Base-by-base conservation (phyloP, 1,140 invertebrate genomes). In the Zaprionus tsacasi region DNA sequence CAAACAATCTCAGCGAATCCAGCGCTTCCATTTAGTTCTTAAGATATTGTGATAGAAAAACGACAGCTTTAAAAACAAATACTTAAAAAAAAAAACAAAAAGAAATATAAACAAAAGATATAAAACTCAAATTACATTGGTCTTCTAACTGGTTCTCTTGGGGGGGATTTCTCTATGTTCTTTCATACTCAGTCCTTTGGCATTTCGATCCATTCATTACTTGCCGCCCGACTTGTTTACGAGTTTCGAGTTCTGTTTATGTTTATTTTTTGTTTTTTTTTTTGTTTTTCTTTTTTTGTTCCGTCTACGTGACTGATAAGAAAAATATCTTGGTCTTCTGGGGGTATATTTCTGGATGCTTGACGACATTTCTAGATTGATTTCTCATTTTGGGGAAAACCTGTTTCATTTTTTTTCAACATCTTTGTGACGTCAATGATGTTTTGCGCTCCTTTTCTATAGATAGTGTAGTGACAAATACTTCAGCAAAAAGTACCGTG, bases 11-110 rank as follows among this genome's bases (percentile, higher is more conserved):
- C 85, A 82, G 83, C 83, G 85, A 89, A 76, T 65, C 85, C 17
- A 89, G 81, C 81, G 86, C 85, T 89, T 89, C 85, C 85, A 79
- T 64, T 64, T 89, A 90, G 81, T 40, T 81, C 15, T 72, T 89
- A 88, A 88, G 85, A 73, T 78, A 85, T 85, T 89, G 85, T 88
- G 85, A 88, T 88, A 88, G 67, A 83, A 80, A 80, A 80, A 72
- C 66, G 56, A 87, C 38, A 87, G 83, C 83, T 87, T 87, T 87
- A 86, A 67, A 63, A 76, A 81, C 63, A 56, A 87, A 65, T 58
- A 59, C 55, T 69, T 6, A 45, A 78, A 70, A 82, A 54, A 17
- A 48, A 17, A 50, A 12, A 13, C 11, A 8, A 64, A 55, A 72
- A 82, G 48, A 57, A 82, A 70, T 58, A 66, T 63, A 70, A 86